Evolutionary conservation across 2,113 vertebrate species (phyloP), one percentile per base, ranked within the genome.

Genomic region (Pseudorhombus dupliciocellatus): DNA sequence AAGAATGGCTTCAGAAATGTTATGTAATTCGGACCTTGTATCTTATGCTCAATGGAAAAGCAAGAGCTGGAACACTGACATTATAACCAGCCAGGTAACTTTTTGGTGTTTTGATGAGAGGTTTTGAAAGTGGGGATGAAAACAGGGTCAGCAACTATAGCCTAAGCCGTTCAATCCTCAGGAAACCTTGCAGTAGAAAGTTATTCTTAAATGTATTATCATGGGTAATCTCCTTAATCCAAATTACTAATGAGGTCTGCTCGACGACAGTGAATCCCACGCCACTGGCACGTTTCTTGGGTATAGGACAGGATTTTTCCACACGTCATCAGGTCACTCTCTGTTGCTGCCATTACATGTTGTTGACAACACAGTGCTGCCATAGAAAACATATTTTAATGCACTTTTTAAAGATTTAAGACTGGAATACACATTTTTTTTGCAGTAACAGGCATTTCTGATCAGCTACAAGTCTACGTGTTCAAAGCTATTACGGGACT

Each of bases 221-320:
- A 88, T 86, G 84, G 79, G 83, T 92, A 90, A 92, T 91, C 82
- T 85, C 65, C 79, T 91, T 93, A 89, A 87, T 92, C 86, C 88
- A 88, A 87, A 80, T 87, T 44, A 76, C 75, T 86, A 56, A 86
- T 79, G 79, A 84, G 83, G 76, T 84, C 81, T 71, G 56, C 71
- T 78, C 66, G 79, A 77, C 64, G 34, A 77, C 70, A 25, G 63
- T 37, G 77, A 80, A 79, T 87, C 73, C 75, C 53, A 62, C 44
- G 2, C 66, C 73, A 59, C 74, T 73, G 76, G 53, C 72, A 78
- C 75, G 71, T 81, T 50, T 84, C 64, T 66, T 56, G 6, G 37
- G 18, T 70, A 59, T 58, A 37, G 40, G 68, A 67, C 44, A 20
- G 59, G 66, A 70, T 63, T 75, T 74, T 40, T 34, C 56, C 18